A percentile compares a stretch with the other conserved stretches of the same genome.
Conservation (phyloP, 2,797 vertebrate species). For the Cyprinodon diabolis region DNA sequence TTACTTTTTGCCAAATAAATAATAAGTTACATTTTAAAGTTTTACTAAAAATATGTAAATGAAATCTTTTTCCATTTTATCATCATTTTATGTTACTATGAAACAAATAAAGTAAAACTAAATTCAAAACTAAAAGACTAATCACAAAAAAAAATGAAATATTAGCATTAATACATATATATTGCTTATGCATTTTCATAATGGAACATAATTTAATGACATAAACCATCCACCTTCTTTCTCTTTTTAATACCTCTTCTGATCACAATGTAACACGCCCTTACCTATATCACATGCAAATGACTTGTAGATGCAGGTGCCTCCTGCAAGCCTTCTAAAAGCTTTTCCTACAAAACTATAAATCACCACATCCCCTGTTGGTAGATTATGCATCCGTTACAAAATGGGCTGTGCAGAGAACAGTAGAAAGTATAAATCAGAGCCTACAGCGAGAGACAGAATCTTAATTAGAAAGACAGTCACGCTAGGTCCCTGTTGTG, state of each 20-base stretch:
- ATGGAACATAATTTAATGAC: background rate
- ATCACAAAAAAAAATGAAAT: too few species aligned
- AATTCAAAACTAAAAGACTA: background rate
- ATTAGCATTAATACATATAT: too few species aligned
- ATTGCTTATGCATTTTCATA: too few species aligned
- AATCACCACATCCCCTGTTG: constrained; percentile 71
- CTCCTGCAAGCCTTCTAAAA: constrained; percentile 67
- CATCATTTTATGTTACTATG: background rate
- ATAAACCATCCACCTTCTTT: background rate
- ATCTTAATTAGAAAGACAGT: constrained; percentile 69
- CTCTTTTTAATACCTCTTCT: constrained; percentile 35
- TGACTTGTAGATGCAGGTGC: constrained; percentile 68
- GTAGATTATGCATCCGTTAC: constrained; percentile 65
- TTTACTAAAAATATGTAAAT: too few species aligned
- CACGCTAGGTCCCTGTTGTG: constrained; percentile 54
- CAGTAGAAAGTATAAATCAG: constrained; percentile 56
- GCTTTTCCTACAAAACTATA: constrained; percentile 71
- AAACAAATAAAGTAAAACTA: background rate
- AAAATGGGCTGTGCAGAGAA: constrained; percentile 47
- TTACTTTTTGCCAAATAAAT: too few species aligned
- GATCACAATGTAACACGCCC: constrained; percentile 21
- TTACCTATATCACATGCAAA: constrained; percentile 52
- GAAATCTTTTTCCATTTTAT: too few species aligned
- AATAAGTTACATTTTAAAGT: too few species aligned
- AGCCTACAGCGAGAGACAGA: constrained; percentile 48